Evolutionary conservation across 2,888 invertebrate species (phyloP).

Genomic region (Smittia sp.): DNA sequence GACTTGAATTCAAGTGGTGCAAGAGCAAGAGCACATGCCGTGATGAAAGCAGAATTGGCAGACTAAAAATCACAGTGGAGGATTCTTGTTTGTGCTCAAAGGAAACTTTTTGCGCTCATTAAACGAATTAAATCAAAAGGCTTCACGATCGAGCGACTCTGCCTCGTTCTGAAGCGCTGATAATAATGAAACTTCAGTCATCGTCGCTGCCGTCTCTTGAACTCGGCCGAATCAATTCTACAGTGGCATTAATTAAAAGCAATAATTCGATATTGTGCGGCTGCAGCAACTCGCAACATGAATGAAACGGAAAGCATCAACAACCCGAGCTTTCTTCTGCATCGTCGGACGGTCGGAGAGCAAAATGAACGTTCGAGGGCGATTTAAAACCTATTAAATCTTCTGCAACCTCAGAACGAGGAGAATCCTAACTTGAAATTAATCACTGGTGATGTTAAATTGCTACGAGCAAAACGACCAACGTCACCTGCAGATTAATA

Average conservation of each 20-base stretch:
- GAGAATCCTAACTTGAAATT: conserved; percentile 35
- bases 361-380: conserved; percentile 13
- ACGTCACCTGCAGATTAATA: neutral
- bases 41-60: conserved; percentile 30
- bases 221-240: neutral
- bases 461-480: neutral
- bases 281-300: neutral
- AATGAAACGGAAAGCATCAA: neutral
- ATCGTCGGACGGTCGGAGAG: neutral
- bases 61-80: conserved; percentile 29
- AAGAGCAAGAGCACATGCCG: neutral
- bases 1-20: neutral
- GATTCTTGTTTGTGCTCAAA: neutral
- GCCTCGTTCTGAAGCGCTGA: neutral
- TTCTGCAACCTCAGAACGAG: neutral
- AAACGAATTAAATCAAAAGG: conserved; percentile 31
- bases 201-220: neutral
- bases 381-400: conserved; percentile 38
- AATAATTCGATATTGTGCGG: conserved; percentile 29
- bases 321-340: neutral
- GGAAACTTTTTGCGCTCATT: conserved; percentile 19
- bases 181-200: conserved; percentile 23
- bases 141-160: conserved; percentile 6
- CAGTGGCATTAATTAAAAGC: conserved; percentile 28
- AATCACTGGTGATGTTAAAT: conserved; percentile 32